Evolutionary conservation across 2,113 vertebrate genomes (phyloP).

Genomic region (Trichomycterus rosablanca): DNA sequence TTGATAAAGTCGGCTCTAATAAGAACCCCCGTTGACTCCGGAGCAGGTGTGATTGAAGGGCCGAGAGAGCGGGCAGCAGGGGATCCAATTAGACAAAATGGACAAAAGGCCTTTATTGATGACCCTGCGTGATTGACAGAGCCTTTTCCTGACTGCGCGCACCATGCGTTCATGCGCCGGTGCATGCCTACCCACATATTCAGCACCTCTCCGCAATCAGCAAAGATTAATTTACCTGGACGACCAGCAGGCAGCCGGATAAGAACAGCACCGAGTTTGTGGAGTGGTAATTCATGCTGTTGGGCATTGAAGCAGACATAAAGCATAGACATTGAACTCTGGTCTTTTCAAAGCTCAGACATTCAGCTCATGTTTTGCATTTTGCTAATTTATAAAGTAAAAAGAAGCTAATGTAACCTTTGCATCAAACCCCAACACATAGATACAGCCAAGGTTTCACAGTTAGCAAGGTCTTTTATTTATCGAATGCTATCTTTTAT

Average conservation of each 20-base stretch:
- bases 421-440: too few species aligned
- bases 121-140: slow-evolving; percentile 66
- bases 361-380: too few species aligned
- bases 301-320: not conserved
- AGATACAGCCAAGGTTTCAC: too few species aligned
- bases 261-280: slow-evolving; percentile 44
- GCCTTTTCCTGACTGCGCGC: slow-evolving; percentile 6
- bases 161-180: slow-evolving; percentile 7
- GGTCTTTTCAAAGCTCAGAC: too few species aligned
- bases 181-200: not conserved
- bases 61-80: slow-evolving; percentile 58
- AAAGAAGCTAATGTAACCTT: too few species aligned
- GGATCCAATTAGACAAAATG: slow-evolving; percentile 74
- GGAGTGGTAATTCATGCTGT: slow-evolving; percentile 55
- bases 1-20: slow-evolving; percentile 66
- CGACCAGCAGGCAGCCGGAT: slow-evolving; percentile 41
- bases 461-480: too few species aligned
- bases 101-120: slow-evolving; percentile 70
- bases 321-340: too few species aligned
- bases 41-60: slow-evolving; percentile 63
- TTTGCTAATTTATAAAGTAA: too few species aligned
- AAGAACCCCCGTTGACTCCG: slow-evolving; percentile 60
- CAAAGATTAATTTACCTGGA: slow-evolving; percentile 54
- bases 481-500: too few species aligned
- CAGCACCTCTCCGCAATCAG: slow-evolving; percentile 48